Evolutionary conservation across 2,113 vertebrate genomes (phyloP), one percentile per base, ranked within the genome.

Genomic region (Pungitius pungitius): DNA sequence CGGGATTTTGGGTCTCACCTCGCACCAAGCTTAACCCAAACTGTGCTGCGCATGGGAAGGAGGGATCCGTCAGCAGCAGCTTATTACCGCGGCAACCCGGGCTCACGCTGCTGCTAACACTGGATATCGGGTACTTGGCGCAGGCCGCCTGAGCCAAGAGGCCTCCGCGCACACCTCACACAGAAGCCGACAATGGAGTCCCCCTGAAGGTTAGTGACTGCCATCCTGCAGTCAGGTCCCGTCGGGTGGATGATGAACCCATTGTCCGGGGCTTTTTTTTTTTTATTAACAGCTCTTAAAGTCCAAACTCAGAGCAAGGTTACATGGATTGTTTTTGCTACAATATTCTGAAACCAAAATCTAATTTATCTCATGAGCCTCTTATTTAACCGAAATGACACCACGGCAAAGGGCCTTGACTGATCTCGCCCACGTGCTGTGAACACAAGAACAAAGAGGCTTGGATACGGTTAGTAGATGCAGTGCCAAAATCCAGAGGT

Each of bases 61-160:
- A 62, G 65, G 64, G 77, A 87, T 91, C 88, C 47, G 83, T 91
- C 86, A 90, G 81, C 85, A 77, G 80, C 83, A 75, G 20, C 69
- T 81, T 78, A 88, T 90, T 89, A 89, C 61, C 61, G 76, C 67
- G 71, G 57, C 80, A 76, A 78, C 67, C 65, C 73, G 61, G 79
- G 71, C 73, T 80, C 75, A 61, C 66, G 60, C 76, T 60, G 73
- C 30, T 73, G 81, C 84, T 84, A 80, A 77, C 79, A 69, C 68
- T 83, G 81, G 73, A 78, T 68, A 63, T 52, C 66, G 55, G 77
- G 78, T 73, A 57, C 47, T 58, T 22, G 43, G 60, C 40, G 62
- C 58, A 47, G 40, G 22, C 65, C 40, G 51, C 45, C 57, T 42
- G 39, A 87, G 85, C 82, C 82, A 73, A 88, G 57, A 20, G 71